phyloP scores from a whole-genome alignment of 2,888 invertebrate genomes.

The Linyphia triangularis region DNA sequence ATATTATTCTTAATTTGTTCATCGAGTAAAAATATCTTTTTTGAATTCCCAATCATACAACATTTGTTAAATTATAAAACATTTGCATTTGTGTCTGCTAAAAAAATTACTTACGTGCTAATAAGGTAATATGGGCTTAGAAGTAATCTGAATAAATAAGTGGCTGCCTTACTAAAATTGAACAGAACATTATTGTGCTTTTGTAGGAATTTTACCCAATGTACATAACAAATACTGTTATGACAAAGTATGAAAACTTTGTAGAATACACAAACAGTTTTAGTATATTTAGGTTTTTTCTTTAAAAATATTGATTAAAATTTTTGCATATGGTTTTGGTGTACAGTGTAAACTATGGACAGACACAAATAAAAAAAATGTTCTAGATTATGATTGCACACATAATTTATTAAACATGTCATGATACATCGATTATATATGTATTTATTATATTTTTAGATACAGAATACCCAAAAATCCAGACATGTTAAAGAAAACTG shows the following conservation, averaged over 20 bases:
- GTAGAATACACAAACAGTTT: too few species aligned
- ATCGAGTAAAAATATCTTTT: background rate
- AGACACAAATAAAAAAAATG: background rate
- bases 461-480: conserved; percentile 50
- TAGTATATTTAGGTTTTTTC: background rate
- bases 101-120: background rate
- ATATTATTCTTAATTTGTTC: background rate
- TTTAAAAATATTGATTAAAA: background rate
- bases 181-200: background rate
- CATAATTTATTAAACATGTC: too few species aligned
- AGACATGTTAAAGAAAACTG: conserved; percentile 19
- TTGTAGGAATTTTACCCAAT: background rate
- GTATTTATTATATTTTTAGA: background rate
- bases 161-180: background rate
- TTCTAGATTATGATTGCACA: too few species aligned
- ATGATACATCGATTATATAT: too few species aligned
- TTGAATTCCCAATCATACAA: background rate
- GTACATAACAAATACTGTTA: too few species aligned
- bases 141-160: too few species aligned
- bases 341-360: background rate
- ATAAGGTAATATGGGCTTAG: background rate
- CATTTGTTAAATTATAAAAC: background rate
- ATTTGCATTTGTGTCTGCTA: background rate
- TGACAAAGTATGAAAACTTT: background rate
- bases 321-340: background rate